phyloP scores from a whole-genome alignment of 2,113 vertebrate species.

The Hyperoodon ampullatus region DNA sequence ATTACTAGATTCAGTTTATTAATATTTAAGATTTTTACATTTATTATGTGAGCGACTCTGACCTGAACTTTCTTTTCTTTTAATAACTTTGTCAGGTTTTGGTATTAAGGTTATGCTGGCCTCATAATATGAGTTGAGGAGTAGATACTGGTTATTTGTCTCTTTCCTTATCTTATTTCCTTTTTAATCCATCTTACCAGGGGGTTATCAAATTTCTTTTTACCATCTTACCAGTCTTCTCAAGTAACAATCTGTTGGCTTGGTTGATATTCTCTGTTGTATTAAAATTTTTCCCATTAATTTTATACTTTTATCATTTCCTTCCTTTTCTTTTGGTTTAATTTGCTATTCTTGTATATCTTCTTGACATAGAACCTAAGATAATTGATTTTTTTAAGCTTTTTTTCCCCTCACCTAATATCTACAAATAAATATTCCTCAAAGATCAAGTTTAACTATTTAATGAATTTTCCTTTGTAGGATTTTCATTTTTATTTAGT shows the following conservation, averaged over 20 bases:
- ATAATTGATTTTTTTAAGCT: neutral
- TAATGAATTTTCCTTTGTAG: neutral
- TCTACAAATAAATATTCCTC: neutral
- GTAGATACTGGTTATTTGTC: neutral
- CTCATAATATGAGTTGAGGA: neutral
- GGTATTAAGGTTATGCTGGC: neutral
- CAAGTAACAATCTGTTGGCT: neutral
- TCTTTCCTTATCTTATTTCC: neutral
- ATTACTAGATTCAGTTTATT: neutral
- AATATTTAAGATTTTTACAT: neutral
- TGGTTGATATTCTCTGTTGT: neutral
- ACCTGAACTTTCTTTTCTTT: neutral
- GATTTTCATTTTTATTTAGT: neutral
- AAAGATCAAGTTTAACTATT: neutral
- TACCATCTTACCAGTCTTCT: neutral
- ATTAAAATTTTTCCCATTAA: neutral
- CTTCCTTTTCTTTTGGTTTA: neutral
- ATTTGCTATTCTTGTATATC: neutral
- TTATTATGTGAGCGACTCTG: neutral
- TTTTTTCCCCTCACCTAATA: neutral
- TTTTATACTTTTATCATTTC: neutral
- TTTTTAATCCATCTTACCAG: neutral
- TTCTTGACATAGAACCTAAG: neutral
- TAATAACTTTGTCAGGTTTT: neutral
- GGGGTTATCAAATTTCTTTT: neutral